phyloP scores from a whole-genome alignment of 2,888 invertebrate species.

The Caenorhabditis zanzibari region DNA sequence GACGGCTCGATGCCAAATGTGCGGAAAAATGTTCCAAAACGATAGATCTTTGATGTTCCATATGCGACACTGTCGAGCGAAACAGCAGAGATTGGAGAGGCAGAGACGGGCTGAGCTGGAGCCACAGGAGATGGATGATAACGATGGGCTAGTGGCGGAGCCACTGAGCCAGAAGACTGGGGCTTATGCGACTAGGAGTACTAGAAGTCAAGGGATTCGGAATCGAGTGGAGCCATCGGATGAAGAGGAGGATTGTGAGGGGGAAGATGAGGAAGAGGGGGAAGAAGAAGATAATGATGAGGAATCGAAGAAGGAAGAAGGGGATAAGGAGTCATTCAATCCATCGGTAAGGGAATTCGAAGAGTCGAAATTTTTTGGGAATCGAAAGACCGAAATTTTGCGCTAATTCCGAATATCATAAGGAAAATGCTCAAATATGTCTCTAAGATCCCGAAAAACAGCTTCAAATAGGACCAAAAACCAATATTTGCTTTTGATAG shows the following conservation, averaged over 20 bases:
- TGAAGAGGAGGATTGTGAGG: background rate
- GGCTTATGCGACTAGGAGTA: background rate
- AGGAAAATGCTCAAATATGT: no score
- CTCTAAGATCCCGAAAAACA: no score
- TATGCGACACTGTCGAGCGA: constrained; percentile 19
- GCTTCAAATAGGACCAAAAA: no score
- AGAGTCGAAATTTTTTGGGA: no score
- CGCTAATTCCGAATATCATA: no score
- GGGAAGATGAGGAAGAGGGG: background rate
- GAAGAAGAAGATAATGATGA: background rate
- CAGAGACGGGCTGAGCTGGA: no score
- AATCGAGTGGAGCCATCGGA: background rate
- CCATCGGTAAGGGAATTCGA: background rate
- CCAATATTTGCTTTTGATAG: no score
- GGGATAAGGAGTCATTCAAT: background rate
- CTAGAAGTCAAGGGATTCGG: no score
- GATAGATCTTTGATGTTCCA: background rate
- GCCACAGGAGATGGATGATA: background rate
- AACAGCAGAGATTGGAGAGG: background rate
- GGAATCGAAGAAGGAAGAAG: background rate
- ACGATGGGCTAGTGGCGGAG: background rate
- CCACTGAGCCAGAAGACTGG: background rate
- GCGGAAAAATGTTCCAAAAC: constrained; percentile 4
- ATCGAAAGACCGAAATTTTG: no score
- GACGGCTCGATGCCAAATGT: background rate